Percentiles rank a stretch among this genome's conserved stretches.
phyloP scores from a whole-genome alignment of 2,888 invertebrate genomes.

The Drosophila mercatorum region DNA sequence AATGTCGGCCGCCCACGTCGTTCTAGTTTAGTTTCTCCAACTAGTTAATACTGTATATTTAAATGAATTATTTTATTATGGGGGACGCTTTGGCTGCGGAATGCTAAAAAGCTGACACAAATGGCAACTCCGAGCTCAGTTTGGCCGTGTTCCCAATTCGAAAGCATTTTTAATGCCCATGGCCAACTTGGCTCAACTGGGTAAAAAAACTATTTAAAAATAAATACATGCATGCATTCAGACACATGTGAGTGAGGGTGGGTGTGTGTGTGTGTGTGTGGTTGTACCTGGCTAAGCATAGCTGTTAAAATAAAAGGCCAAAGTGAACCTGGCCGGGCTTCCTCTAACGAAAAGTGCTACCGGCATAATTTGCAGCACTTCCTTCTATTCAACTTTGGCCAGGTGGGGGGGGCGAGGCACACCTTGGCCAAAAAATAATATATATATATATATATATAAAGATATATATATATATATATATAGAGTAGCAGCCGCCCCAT shows the following conservation, averaged over 20 bases:
- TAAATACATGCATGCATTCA: conserved; percentile 30
- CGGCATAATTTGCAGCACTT: conserved; percentile 75
- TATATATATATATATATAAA: neutral
- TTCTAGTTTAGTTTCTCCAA: neutral
- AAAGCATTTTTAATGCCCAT: conserved; percentile 36
- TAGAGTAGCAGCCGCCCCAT: conserved; percentile 5
- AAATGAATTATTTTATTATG: conserved; percentile 22
- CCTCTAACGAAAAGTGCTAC: conserved; percentile 62
- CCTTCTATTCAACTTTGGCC: conserved; percentile 69
- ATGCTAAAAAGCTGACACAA: neutral
- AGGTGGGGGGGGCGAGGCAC: conserved; percentile 15
- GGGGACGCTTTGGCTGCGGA: conserved; percentile 7
- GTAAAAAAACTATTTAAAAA: conserved; percentile 31
- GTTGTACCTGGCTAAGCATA: conserved; percentile 34
- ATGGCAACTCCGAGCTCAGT: conserved; percentile 3
- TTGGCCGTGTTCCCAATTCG: conserved; percentile 21
- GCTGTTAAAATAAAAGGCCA: conserved; percentile 54
- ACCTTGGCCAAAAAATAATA: conserved; percentile 33
- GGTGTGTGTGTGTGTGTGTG: neutral
- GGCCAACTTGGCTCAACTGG: conserved; percentile 37
- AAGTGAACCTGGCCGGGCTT: conserved; percentile 35
- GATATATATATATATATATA: neutral
- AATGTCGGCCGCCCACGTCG: neutral
- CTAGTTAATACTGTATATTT: conserved; percentile 1
- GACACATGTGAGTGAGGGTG: neutral